Evolutionary conservation across 1,140 invertebrate species (phyloP).

Genomic region (Hyles euphorbiae): DNA sequence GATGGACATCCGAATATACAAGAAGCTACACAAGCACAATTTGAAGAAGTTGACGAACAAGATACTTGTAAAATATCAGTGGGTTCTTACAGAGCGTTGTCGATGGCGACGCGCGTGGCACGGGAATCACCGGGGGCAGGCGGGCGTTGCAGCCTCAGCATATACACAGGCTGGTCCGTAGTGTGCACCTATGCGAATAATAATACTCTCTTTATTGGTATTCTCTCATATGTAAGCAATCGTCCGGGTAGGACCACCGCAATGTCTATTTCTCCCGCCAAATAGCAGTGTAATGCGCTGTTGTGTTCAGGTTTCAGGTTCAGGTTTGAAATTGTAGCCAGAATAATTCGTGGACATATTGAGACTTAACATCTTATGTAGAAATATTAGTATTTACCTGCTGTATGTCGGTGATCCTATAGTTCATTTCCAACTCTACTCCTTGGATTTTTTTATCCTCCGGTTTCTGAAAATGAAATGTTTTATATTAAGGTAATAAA

Average conservation of each 20-base stretch:
- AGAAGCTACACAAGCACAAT: too few species aligned
- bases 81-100: constrained; percentile 9
- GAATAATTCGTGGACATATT: too few species aligned
- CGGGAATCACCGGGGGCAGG: constrained; percentile 25
- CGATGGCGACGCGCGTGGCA: constrained; percentile 30
- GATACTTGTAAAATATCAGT: not conserved
- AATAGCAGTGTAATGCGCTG: too few species aligned
- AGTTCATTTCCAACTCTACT: constrained; percentile 87
- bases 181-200: constrained; percentile 32
- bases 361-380: not conserved
- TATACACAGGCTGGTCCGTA: constrained; percentile 28
- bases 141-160: constrained; percentile 34
- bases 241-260: too few species aligned
- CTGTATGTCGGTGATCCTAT: constrained; percentile 87
- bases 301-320: too few species aligned
- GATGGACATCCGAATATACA: too few species aligned
- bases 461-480: constrained; percentile 29
- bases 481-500: not conserved
- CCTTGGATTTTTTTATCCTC: constrained; percentile 82
- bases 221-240: too few species aligned
- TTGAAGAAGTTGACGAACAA: too few species aligned
- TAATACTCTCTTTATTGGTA: constrained; percentile 4
- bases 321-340: too few species aligned
- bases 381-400: constrained; percentile 76
- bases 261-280: not conserved